Percentiles rank a stretch among this genome's conserved stretches.
phyloP scores from a whole-genome alignment of 2,888 invertebrate species.

The Apoda limacodes region DNA sequence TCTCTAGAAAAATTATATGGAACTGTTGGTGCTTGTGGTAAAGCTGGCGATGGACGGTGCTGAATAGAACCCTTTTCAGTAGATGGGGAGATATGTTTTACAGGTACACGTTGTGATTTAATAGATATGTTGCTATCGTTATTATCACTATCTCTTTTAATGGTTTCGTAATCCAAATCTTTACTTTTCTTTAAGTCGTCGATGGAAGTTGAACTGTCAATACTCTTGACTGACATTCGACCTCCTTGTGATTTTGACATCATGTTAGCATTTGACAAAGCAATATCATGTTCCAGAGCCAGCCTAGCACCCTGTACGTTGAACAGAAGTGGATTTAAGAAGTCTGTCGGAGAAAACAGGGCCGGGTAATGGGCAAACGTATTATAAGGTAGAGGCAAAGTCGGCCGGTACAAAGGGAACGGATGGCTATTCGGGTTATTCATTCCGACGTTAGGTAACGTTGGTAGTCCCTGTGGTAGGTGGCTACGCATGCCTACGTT shows the following conservation, averaged over 20 bases:
- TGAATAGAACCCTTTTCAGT: constrained; percentile 75
- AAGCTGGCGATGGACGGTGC: constrained; percentile 74
- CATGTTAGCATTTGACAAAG: constrained; percentile 64
- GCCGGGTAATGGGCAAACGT: constrained; percentile 73
- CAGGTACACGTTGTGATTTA: constrained; percentile 43
- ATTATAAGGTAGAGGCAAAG: constrained; percentile 73
- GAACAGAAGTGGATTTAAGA: constrained; percentile 75
- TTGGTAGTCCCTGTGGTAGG: constrained; percentile 47
- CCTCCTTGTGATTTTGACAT: constrained; percentile 60
- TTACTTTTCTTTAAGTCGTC: constrained; percentile 51
- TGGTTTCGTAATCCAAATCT: constrained; percentile 40
- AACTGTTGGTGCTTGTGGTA: constrained; percentile 58
- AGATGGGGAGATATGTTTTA: constrained; percentile 75
- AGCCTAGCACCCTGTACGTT: constrained; percentile 67
- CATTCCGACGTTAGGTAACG: constrained; percentile 55
- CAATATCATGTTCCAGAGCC: constrained; percentile 63
- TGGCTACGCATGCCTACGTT: constrained; percentile 57
- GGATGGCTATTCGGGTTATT: constrained; percentile 65
- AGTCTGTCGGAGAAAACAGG: constrained; percentile 70
- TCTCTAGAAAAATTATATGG: constrained; percentile 44
- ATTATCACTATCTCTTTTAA: constrained; percentile 36
- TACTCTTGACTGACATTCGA: constrained; percentile 53
- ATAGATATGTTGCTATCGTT: constrained; percentile 70
- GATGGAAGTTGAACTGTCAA: constrained; percentile 52
- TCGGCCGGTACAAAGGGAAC: constrained; percentile 79